These are phyloP conservation scores for Podotricha telesiphe DNA, from an alignment of 2,888 invertebrate genomes.

Conservation along the genomic window DNA sequence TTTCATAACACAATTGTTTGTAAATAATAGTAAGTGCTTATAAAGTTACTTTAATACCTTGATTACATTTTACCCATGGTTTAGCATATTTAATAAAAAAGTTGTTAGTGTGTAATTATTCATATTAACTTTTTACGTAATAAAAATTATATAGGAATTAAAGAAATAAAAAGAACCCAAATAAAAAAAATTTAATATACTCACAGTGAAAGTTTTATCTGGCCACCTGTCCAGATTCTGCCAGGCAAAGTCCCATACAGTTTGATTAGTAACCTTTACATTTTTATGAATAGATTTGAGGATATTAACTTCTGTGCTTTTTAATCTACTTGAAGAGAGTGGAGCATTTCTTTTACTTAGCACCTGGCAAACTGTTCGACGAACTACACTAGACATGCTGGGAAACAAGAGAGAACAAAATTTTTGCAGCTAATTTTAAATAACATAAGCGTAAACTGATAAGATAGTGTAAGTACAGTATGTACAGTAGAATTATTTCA, in stretches of 20 bases:
- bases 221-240: constrained; percentile 86
- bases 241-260: constrained; percentile 86
- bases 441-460: not conserved
- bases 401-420: not conserved
- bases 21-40: too few relatives aligned
- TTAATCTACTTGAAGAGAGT: constrained; percentile 48
- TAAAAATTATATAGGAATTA: too few relatives aligned
- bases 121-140: too few relatives aligned
- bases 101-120: too few relatives aligned
- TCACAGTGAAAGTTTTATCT: constrained; percentile 86
- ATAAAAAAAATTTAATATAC: constrained; percentile 60
- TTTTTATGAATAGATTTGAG: constrained; percentile 78
- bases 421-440: not conserved
- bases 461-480: not conserved
- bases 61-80: too few relatives aligned
- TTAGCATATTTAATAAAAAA: too few relatives aligned
- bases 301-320: constrained; percentile 58
- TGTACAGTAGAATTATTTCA: too few relatives aligned
- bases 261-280: constrained; percentile 72
- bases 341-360: constrained; percentile 48
- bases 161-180: too few relatives aligned
- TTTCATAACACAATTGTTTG: too few relatives aligned
- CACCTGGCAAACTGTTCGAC: constrained; percentile 49
- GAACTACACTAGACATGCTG: constrained; percentile 52
- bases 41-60: too few relatives aligned